Conservation (phyloP, 2,113 vertebrate genomes). For the Phrynosoma platyrhinos region DNA sequence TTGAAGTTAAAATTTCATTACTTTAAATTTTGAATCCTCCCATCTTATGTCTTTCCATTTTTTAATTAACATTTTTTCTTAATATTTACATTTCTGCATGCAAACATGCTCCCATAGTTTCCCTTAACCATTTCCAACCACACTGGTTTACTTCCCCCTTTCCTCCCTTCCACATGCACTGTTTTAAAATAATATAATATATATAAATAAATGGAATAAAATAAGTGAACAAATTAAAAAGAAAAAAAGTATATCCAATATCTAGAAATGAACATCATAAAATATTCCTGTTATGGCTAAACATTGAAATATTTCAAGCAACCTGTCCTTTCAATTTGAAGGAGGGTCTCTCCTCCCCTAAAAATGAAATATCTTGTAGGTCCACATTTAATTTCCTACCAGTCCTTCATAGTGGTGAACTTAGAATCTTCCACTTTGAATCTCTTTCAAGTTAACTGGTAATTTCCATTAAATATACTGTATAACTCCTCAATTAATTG, state of each 20-base stretch:
- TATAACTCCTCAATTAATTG: neutral
- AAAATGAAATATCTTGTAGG: neutral
- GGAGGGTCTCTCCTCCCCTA: conserved; percentile 12
- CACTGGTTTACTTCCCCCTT: neutral
- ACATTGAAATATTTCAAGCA: conserved; percentile 36
- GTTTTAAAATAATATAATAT: neutral
- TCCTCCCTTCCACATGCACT: neutral
- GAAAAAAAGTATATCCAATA: neutral
- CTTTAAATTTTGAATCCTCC: neutral
- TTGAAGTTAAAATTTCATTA: conserved; percentile 32
- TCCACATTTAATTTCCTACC: neutral
- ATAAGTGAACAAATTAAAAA: too few species aligned
- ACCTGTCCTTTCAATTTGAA: neutral
- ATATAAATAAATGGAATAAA: neutral
- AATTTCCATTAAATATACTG: neutral
- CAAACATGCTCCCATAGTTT: neutral
- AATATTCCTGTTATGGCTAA: neutral
- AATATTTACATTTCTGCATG: neutral
- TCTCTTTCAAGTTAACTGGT: neutral
- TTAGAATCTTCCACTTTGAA: neutral
- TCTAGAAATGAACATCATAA: neutral
- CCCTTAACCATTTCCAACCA: neutral
- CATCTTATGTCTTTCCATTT: neutral
- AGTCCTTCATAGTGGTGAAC: neutral
- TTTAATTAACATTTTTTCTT: neutral